These are phyloP conservation scores for Drosophila melanosoma DNA, from an alignment of 2,888 invertebrate genomes.

Conservation along the genomic window DNA sequence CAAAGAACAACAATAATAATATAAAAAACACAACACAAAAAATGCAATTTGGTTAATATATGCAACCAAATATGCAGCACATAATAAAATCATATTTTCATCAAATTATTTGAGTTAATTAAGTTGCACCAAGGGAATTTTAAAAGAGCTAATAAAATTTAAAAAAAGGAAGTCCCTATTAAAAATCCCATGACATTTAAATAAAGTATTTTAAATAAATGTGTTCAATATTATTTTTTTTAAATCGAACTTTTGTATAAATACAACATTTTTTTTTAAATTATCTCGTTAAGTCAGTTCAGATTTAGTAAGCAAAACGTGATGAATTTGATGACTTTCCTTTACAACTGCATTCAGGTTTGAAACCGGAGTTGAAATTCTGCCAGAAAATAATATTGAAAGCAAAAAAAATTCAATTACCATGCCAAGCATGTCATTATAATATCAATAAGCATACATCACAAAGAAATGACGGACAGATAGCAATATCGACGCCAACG, in stretches of 20 bases:
- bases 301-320: neutral
- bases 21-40: slow-evolving; percentile 16
- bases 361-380: neutral
- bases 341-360: neutral
- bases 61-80: slow-evolving; percentile 37
- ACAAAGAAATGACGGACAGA: neutral
- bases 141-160: slow-evolving; percentile 3
- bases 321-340: neutral
- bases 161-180: neutral
- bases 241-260: neutral
- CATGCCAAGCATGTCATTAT: neutral
- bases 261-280: neutral
- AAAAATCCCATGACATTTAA: neutral
- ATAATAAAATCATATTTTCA: slow-evolving; percentile 39
- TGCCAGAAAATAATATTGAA: neutral
- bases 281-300: neutral
- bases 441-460: neutral
- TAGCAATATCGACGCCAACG: neutral
- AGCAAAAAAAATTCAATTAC: neutral
- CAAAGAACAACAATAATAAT: slow-evolving; percentile 41
- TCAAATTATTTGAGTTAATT: slow-evolving; percentile 13
- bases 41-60: slow-evolving; percentile 32
- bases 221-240: neutral
- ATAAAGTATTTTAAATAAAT: slow-evolving; percentile 10
- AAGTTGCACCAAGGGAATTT: neutral